Percentiles rank a stretch among this genome's conserved stretches.
phyloP scores from a whole-genome alignment of 2,888 invertebrate genomes.

The Sturmia bella region DNA sequence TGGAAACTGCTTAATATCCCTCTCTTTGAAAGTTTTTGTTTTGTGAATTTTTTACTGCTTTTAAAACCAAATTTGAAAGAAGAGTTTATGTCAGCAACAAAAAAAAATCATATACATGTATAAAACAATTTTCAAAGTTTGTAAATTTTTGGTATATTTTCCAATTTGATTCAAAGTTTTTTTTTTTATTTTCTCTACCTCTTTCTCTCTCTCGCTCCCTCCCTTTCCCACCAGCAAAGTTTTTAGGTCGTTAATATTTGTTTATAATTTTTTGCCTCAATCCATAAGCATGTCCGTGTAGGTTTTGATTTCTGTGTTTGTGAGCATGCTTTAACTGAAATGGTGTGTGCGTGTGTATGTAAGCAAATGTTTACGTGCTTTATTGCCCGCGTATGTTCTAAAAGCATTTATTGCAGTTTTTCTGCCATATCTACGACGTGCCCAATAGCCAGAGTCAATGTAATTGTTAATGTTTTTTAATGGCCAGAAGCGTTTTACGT shows the following conservation, averaged over 20 bases:
- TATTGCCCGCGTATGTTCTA: slow-evolving; percentile 51
- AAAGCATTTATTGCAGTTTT: slow-evolving; percentile 63
- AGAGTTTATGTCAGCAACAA: slow-evolving; percentile 60
- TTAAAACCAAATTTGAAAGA: slow-evolving; percentile 36
- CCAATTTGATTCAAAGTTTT: background rate
- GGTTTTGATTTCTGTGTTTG: background rate
- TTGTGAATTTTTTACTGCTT: background rate
- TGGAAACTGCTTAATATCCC: slow-evolving; percentile 3
- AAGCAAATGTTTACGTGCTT: slow-evolving; percentile 30
- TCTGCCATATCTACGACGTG: slow-evolving; percentile 42
- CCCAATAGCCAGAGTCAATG: slow-evolving; percentile 12
- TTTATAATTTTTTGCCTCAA: slow-evolving; percentile 48
- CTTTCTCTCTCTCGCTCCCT: no score
- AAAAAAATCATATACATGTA: slow-evolving; percentile 10
- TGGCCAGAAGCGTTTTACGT: slow-evolving; percentile 32
- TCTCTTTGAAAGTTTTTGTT: background rate
- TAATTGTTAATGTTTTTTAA: slow-evolving; percentile 43
- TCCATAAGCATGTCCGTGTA: background rate
- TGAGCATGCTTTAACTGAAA: background rate
- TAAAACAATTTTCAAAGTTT: slow-evolving; percentile 42
- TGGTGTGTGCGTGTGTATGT: slow-evolving; percentile 6
- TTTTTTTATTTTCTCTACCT: background rate
- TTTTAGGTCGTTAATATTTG: slow-evolving; percentile 60
- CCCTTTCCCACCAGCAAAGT: no score
- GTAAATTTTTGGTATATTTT: slow-evolving; percentile 22